These are phyloP conservation scores for Dipodomys spectabilis DNA, from an alignment of 2,113 vertebrate genomes.

Conservation along the genomic window DNA sequence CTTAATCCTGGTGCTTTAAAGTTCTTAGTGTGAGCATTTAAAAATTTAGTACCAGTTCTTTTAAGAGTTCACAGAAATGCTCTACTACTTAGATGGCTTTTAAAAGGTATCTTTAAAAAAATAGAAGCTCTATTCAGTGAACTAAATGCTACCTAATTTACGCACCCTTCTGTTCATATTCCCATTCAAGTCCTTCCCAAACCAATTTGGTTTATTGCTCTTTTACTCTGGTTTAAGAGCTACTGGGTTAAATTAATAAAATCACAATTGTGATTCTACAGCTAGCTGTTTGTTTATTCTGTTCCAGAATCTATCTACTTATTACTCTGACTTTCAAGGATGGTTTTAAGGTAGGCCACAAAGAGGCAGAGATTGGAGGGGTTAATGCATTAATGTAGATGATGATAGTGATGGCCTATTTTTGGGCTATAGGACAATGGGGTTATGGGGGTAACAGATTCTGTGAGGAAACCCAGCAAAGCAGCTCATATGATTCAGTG, in stretches of 20 bases:
- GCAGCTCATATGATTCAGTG: neutral
- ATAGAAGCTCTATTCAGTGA: neutral
- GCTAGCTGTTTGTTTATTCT: neutral
- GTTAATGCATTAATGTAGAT: neutral
- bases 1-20: neutral
- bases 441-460: neutral
- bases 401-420: neutral
- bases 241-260: conserved; percentile 13
- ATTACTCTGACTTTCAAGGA: neutral
- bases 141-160: neutral
- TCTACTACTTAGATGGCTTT: neutral
- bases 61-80: neutral
- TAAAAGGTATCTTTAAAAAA: neutral
- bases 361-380: neutral
- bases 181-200: fast-evolving
- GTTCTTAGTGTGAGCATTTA: conserved; percentile 12
- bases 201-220: neutral
- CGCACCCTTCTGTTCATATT: neutral
- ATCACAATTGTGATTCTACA: neutral
- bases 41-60: conserved; percentile 7
- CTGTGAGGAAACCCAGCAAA: neutral
- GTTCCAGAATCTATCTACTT: neutral
- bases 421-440: fast-evolving
- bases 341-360: neutral
- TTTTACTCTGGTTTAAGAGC: conserved; percentile 27